Percentiles rank a stretch among this genome's conserved stretches.
phyloP scores from a whole-genome alignment of 2,113 vertebrate genomes.

The Burhinus bistriatus region DNA sequence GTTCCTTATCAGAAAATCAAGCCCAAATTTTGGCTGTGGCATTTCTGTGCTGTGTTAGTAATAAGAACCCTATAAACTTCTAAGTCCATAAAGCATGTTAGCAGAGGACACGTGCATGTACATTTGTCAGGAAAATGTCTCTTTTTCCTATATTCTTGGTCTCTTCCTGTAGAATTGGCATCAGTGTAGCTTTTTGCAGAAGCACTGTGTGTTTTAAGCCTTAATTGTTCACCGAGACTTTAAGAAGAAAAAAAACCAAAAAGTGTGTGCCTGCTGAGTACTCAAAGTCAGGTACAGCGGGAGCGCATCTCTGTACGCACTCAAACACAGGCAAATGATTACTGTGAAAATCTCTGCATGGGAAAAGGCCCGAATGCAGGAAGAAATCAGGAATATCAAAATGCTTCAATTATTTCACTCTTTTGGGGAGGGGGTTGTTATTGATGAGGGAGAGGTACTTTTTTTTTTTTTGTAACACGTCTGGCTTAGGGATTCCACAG shows the following conservation, averaged over 20 bases:
- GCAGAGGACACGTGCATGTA: background rate
- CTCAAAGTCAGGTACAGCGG: background rate
- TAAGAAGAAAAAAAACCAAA: background rate
- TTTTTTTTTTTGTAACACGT: background rate
- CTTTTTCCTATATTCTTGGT: background rate
- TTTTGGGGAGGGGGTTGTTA: background rate
- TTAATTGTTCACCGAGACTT: background rate
- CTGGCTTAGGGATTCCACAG: background rate
- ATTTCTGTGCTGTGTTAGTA: background rate
- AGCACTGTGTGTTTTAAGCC: background rate
- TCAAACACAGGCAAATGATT: background rate
- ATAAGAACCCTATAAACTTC: background rate
- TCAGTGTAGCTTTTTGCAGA: background rate
- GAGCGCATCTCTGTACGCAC: background rate
- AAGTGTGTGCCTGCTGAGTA: background rate
- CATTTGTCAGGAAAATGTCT: background rate
- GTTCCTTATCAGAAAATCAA: background rate
- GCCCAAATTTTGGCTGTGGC: background rate
- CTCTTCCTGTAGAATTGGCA: background rate
- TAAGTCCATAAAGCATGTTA: background rate
- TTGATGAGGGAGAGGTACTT: accelerated
- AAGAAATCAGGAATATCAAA: background rate
- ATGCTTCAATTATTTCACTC: background rate
- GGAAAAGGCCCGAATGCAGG: background rate
- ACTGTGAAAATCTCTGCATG: background rate